Conservation (phyloP, 2,113 vertebrate species). For the Myxocyprinus asiaticus region DNA sequence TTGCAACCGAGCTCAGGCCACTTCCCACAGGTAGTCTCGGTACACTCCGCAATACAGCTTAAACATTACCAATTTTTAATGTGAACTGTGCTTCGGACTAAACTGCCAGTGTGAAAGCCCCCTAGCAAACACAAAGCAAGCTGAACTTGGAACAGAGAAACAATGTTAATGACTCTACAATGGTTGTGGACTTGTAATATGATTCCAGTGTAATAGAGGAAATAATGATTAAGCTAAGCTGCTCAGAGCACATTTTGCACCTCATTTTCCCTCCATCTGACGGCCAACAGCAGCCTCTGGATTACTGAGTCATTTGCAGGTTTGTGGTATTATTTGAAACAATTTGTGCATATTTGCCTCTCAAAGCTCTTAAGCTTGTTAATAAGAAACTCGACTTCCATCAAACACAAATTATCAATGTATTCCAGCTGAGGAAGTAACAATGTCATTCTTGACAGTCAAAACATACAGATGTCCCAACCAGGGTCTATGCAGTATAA, state of each 20-base stretch:
- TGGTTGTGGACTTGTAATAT: constrained; percentile 1
- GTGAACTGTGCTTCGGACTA: too few species aligned
- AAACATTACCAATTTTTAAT: too few species aligned
- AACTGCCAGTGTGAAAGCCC: not conserved
- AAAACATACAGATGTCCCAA: not conserved
- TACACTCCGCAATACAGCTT: too few species aligned
- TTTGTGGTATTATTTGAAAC: constrained; percentile 35
- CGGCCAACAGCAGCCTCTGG: constrained; percentile 11
- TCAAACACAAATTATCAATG: constrained; percentile 37
- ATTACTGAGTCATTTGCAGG: constrained; percentile 37
- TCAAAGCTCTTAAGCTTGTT: constrained; percentile 53
- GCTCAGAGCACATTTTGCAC: constrained; percentile 10
- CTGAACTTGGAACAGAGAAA: not conserved
- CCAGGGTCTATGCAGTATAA: not conserved
- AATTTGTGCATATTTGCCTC: constrained; percentile 42
- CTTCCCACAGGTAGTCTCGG: too few species aligned
- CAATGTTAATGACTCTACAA: constrained; percentile 10
- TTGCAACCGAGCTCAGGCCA: too few species aligned
- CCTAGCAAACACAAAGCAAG: not conserved
- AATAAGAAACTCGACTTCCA: constrained; percentile 16
- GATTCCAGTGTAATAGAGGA: not conserved
- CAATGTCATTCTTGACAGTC: not conserved
- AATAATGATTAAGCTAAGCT: not conserved
- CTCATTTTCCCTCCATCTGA: not conserved
- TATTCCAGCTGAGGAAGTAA: not conserved